These are phyloP conservation scores for Phasianus colchicus DNA, from an alignment of 2,113 vertebrate genomes.

Conservation along the genomic window DNA sequence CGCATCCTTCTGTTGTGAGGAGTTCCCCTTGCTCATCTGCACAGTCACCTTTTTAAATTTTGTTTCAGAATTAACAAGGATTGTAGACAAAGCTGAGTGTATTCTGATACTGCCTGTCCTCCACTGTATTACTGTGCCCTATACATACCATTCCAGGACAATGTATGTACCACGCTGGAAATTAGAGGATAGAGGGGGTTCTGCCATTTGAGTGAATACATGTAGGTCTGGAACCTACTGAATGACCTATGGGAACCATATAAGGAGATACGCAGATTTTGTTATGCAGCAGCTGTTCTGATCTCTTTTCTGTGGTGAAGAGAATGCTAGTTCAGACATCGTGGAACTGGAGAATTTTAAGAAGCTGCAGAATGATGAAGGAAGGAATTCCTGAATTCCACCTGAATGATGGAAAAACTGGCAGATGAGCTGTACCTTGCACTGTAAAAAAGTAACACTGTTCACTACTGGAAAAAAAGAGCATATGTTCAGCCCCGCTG, in stretches of 20 bases:
- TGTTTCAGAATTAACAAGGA: neutral
- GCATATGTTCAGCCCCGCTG: neutral
- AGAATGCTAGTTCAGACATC: neutral
- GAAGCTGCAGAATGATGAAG: neutral
- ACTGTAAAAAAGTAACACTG: neutral
- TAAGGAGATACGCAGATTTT: neutral
- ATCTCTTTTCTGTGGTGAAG: neutral
- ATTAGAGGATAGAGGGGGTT: rapidly evolving
- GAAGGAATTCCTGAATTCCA: neutral
- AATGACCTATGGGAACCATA: neutral
- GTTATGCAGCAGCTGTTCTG: neutral
- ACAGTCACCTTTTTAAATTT: neutral
- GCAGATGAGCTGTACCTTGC: neutral
- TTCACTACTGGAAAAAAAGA: neutral
- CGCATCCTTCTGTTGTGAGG: neutral
- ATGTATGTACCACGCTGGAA: neutral
- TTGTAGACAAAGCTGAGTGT: neutral
- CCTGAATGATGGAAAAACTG: neutral
- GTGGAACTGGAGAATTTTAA: neutral
- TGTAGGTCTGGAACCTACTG: neutral
- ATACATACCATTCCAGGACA: neutral
- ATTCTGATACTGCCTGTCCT: neutral
- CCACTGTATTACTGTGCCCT: neutral
- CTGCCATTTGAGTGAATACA: neutral
- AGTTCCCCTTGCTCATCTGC: neutral